Conservation (phyloP, 2,113 vertebrate genomes). For the Chunga burmeisteri region DNA sequence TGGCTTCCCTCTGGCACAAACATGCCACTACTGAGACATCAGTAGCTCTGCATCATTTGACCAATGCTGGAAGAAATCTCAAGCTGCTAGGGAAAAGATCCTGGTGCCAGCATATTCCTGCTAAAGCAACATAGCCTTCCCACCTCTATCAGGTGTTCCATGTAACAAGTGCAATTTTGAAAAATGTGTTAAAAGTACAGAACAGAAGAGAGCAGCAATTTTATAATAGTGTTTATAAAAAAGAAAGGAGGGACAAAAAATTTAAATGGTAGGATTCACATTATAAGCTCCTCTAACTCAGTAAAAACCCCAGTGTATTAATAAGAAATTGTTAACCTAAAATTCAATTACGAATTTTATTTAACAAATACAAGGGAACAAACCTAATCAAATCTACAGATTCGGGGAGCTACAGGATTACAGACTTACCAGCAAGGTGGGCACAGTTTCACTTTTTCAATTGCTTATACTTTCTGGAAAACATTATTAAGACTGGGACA, state of each 20-base stretch:
- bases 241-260: background rate
- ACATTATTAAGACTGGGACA: background rate
- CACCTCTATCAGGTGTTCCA: background rate
- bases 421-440: background rate
- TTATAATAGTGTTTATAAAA: background rate
- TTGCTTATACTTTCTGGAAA: background rate
- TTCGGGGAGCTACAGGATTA: background rate
- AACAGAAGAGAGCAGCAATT: background rate
- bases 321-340: background rate
- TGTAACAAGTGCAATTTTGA: background rate
- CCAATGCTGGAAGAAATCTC: constrained; percentile 5
- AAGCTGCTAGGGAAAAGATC: background rate
- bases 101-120: background rate
- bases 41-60: background rate
- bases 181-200: background rate
- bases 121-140: background rate
- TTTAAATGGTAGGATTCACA: background rate
- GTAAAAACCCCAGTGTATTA: background rate
- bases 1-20: constrained; percentile 42
- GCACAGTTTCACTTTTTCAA: background rate
- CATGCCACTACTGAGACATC: constrained; percentile 15
- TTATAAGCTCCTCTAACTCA: background rate
- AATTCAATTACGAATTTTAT: background rate
- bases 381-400: background rate
- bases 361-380: background rate